These are phyloP conservation scores for Heliconius nattereri DNA, from an alignment of 1,140 invertebrate genomes.

Conservation along the genomic window DNA sequence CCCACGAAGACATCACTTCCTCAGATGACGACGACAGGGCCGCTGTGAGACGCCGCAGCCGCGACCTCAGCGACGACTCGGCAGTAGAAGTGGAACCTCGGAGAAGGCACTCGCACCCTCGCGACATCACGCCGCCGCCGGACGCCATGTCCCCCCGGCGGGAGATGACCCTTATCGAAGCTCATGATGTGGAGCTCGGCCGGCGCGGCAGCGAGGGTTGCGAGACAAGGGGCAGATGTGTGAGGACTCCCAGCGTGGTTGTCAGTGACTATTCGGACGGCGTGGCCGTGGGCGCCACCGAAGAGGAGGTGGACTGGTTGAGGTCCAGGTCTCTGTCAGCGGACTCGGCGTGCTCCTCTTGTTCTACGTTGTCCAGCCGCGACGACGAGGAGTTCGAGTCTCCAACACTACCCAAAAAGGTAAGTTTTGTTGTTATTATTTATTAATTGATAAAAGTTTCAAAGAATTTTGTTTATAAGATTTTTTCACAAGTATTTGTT, in stretches of 20 bases:
- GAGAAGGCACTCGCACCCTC: slow-evolving; percentile 65
- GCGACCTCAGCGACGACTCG: slow-evolving; percentile 75
- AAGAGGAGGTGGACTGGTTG: slow-evolving; percentile 86
- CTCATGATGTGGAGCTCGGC: slow-evolving; percentile 71
- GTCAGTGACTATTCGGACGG: slow-evolving; percentile 92
- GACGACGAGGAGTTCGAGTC: slow-evolving; percentile 83
- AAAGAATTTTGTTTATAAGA: too few relatives aligned
- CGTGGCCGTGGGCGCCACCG: slow-evolving; percentile 83
- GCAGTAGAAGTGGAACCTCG: slow-evolving; percentile 74
- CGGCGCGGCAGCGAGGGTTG: slow-evolving; percentile 72
- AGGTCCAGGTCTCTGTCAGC: slow-evolving; percentile 81
- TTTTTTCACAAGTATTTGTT: too few relatives aligned
- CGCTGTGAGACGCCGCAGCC: slow-evolving; percentile 68
- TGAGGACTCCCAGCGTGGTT: slow-evolving; percentile 90
- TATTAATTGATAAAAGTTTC: neutral
- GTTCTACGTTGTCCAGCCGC: slow-evolving; percentile 86
- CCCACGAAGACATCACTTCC: slow-evolving; percentile 68
- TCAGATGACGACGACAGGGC: slow-evolving; percentile 74
- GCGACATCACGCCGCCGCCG: slow-evolving; percentile 65
- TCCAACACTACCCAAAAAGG: slow-evolving; percentile 71
- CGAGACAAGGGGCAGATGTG: slow-evolving; percentile 81
- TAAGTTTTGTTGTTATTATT: slow-evolving; percentile 35
- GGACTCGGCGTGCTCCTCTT: slow-evolving; percentile 84
- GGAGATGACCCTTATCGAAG: slow-evolving; percentile 74
- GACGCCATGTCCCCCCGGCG: slow-evolving; percentile 64